A percentile compares a stretch with the other conserved stretches of the same genome.
These are phyloP conservation scores for Lymantria dispar DNA, from an alignment of 2,888 invertebrate species.

Conservation along the genomic window DNA sequence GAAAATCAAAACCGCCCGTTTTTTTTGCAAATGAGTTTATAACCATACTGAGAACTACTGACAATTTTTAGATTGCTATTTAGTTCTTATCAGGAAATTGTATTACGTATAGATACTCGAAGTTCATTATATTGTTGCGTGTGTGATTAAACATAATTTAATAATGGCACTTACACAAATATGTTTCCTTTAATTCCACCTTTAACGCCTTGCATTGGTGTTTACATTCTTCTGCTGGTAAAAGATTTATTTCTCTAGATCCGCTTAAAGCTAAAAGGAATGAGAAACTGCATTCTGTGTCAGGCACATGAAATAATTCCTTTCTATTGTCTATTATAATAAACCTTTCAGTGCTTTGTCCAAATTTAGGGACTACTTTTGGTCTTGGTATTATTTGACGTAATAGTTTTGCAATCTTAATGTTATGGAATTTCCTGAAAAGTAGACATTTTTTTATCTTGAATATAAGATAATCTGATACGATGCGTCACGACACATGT, in stretches of 20 bases:
- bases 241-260: constrained; percentile 86
- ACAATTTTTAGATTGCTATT: too few species aligned
- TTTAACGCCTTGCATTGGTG: constrained; percentile 87
- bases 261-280: constrained; percentile 89
- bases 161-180: constrained; percentile 85
- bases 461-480: too few species aligned
- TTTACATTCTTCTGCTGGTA: constrained; percentile 90
- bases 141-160: too few species aligned
- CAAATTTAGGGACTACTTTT: constrained; percentile 86
- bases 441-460: not conserved
- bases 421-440: constrained; percentile 89
- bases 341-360: constrained; percentile 90
- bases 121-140: too few species aligned
- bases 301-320: constrained; percentile 86
- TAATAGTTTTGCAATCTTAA: constrained; percentile 87
- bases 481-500: too few species aligned
- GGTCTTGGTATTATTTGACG: constrained; percentile 89
- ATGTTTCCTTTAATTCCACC: constrained; percentile 86
- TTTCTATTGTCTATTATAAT: constrained; percentile 88
- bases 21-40: too few species aligned
- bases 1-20: too few species aligned
- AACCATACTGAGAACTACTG: too few species aligned
- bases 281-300: constrained; percentile 91
- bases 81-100: too few species aligned
- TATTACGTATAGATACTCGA: too few species aligned